A percentile compares a stretch with the other conserved stretches of the same genome.
Evolutionary conservation across 2,888 invertebrate genomes (phyloP).

Genomic region (Cheilosia variabilis): DNA sequence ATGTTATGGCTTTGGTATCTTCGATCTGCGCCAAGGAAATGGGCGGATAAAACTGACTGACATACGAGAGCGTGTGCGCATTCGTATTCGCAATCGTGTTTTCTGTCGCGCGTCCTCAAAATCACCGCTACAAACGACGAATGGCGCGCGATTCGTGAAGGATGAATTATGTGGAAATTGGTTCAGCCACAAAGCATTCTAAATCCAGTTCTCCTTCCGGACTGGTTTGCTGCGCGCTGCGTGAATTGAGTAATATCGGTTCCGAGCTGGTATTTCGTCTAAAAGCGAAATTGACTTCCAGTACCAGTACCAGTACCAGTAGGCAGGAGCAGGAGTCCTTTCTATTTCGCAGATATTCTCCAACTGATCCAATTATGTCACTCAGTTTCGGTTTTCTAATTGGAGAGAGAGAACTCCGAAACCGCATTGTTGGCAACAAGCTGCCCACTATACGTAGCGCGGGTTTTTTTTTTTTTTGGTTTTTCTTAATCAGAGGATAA

Average conservation of each 20-base stretch:
- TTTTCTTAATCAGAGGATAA: constrained; percentile 62
- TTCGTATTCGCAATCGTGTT: constrained; percentile 48
- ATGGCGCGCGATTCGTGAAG: constrained; percentile 53
- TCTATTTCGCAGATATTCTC: constrained; percentile 64
- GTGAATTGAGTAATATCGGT: constrained; percentile 66
- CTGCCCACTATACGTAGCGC: constrained; percentile 53
- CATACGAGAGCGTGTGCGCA: constrained; percentile 56
- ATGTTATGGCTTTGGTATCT: constrained; percentile 70
- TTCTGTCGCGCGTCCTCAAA: constrained; percentile 46
- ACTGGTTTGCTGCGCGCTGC: constrained; percentile 55
- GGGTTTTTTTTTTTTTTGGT: constrained; percentile 1
- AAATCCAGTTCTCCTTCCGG: constrained; percentile 74
- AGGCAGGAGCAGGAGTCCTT: constrained; percentile 55
- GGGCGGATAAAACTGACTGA: constrained; percentile 71
- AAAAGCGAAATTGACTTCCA: constrained; percentile 68
- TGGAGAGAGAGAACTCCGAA: constrained; percentile 51
- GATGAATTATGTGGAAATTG: constrained; percentile 74
- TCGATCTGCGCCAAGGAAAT: constrained; percentile 73
- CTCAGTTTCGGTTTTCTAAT: constrained; percentile 65
- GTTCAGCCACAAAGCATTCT: constrained; percentile 56
- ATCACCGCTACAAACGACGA: constrained; percentile 46
- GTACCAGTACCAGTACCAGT: neutral
- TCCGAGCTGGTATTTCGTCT: constrained; percentile 38
- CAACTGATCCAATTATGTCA: constrained; percentile 73
- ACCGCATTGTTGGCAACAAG: constrained; percentile 35